phyloP scores from a whole-genome alignment of 2,888 invertebrate genomes.

The Glaucopsyche alexis region DNA sequence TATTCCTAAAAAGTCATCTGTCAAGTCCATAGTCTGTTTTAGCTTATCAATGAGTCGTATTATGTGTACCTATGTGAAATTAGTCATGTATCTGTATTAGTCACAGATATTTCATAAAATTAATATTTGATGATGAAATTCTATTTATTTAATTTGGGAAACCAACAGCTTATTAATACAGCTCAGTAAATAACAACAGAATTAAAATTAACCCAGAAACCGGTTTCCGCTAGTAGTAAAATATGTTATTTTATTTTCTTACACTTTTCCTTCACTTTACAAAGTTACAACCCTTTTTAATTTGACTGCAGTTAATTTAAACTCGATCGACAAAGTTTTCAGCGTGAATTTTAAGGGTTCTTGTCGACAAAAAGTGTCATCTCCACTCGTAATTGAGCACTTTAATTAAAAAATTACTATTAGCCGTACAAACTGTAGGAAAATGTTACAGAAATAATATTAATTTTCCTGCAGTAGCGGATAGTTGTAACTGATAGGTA shows the following conservation, averaged over 20 bases:
- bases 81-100: neutral
- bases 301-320: neutral
- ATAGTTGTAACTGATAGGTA: too few species aligned
- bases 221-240: too few species aligned
- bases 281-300: neutral
- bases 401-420: neutral
- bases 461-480: too few species aligned
- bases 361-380: neutral
- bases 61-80: neutral
- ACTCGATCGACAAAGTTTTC: neutral
- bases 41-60: slow-evolving; percentile 8
- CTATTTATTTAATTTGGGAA: too few species aligned
- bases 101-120: neutral
- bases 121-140: too few species aligned
- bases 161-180: too few species aligned
- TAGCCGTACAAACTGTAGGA: neutral
- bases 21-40: too few species aligned
- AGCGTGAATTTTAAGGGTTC: neutral
- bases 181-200: too few species aligned
- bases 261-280: neutral
- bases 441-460: too few species aligned
- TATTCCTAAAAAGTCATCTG: neutral
- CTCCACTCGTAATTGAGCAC: neutral
- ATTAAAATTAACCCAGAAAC: too few species aligned
- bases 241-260: neutral